These are phyloP conservation scores for Drosophila algonquin DNA, from an alignment of 2,888 invertebrate species.

Conservation along the genomic window DNA sequence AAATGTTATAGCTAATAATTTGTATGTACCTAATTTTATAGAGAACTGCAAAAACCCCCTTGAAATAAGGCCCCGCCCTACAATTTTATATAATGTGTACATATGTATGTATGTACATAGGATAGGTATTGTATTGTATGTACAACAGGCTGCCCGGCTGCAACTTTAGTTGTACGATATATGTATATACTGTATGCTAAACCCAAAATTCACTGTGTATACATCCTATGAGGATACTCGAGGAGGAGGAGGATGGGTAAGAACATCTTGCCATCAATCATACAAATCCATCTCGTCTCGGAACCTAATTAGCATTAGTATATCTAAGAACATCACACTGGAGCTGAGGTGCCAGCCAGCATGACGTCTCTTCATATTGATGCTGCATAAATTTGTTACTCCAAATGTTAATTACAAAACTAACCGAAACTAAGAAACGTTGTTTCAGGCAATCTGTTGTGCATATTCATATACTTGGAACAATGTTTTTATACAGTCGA, in stretches of 20 bases:
- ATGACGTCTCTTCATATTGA: conserved; percentile 23
- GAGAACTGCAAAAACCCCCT: conserved; percentile 6
- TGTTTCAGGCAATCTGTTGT: conserved; percentile 27
- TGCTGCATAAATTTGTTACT: conserved; percentile 36
- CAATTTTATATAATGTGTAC: conserved; percentile 16
- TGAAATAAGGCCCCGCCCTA: conserved; percentile 28
- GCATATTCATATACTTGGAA: conserved; percentile 12
- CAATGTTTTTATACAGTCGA: conserved; percentile 7
- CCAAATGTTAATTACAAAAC: conserved; percentile 42
- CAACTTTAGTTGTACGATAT: not conserved
- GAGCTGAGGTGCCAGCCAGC: conserved; percentile 6
- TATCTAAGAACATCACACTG: conserved; percentile 19
- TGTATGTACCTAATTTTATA: conserved; percentile 59
- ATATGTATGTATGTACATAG: no score
- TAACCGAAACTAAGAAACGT: conserved; percentile 31
- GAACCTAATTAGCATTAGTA: conserved; percentile 23
- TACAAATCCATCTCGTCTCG: conserved; percentile 6
- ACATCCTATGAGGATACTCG: not conserved
- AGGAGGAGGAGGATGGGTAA: not conserved
- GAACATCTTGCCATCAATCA: conserved; percentile 18
- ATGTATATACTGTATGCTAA: not conserved
- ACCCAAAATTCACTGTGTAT: not conserved
- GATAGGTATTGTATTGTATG: not conserved
- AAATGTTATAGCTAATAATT: conserved; percentile 56
- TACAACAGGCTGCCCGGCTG: not conserved